Percentiles rank a stretch among this genome's conserved stretches.
Conservation (phyloP, 2,888 invertebrate genomes). For the Orthosia gothica region DNA sequence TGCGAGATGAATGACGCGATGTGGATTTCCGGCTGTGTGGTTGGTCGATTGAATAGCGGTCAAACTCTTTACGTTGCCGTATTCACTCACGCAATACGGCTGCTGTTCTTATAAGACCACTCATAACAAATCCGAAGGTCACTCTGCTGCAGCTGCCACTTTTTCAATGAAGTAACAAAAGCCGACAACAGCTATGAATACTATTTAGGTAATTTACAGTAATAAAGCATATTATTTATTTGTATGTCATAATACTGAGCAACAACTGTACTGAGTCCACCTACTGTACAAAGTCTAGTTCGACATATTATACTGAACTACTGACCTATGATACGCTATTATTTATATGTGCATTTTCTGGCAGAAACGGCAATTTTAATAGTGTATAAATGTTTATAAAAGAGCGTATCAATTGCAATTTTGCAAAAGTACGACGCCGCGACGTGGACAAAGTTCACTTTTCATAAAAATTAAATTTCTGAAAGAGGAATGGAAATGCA, state of each 20-base stretch:
- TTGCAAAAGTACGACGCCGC: too few relatives aligned
- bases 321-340: background rate
- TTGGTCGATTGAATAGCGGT: too few relatives aligned
- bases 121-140: slow-evolving; percentile 26
- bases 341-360: background rate
- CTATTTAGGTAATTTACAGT: slow-evolving; percentile 6
- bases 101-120: background rate
- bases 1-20: too few relatives aligned
- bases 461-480: too few relatives aligned
- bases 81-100: too few relatives aligned
- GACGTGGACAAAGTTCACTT: too few relatives aligned
- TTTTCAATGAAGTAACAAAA: slow-evolving; percentile 20
- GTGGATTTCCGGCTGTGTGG: too few relatives aligned
- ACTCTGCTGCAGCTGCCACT: background rate
- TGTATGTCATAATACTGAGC: slow-evolving; percentile 28
- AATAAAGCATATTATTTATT: slow-evolving; percentile 6
- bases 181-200: background rate
- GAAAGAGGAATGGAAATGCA: too few relatives aligned
- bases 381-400: background rate
- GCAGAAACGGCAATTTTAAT: background rate
- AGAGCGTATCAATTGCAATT: too few relatives aligned
- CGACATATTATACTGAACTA: slow-evolving; percentile 7
- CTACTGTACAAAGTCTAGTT: slow-evolving; percentile 41
- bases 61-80: too few relatives aligned
- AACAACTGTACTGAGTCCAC: slow-evolving; percentile 18